Evolutionary conservation across 2,113 vertebrate species (phyloP).

Genomic region (Saccopteryx leptura): DNA sequence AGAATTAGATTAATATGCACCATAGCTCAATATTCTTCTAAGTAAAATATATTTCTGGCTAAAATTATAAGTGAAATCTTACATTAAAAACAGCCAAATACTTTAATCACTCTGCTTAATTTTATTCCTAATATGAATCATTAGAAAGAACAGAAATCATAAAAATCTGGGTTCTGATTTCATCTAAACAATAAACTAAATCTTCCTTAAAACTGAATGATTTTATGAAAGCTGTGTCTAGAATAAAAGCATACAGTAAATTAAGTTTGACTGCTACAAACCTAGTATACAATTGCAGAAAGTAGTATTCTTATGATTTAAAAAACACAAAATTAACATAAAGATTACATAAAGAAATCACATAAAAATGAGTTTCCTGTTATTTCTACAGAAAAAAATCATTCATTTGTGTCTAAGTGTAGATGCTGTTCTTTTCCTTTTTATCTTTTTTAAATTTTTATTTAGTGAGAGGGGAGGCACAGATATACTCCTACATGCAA

Average conservation of each 20-base stretch:
- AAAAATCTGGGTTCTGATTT: slow-evolving; percentile 52
- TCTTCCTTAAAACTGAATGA: not conserved
- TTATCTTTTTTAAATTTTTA: too few species aligned
- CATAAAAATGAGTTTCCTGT: not conserved
- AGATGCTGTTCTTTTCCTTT: not conserved
- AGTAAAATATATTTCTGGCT: slow-evolving; percentile 35
- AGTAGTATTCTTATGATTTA: not conserved
- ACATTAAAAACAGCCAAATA: not conserved
- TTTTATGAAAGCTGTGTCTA: not conserved
- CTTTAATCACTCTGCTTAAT: not conserved
- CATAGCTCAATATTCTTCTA: slow-evolving; percentile 10
- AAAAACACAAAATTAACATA: not conserved
- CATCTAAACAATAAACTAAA: not conserved
- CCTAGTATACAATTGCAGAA: slow-evolving; percentile 5
- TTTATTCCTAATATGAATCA: not conserved
- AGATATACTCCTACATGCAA: too few species aligned
- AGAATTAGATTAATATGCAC: not conserved
- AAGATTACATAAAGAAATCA: not conserved
- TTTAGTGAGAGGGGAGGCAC: too few species aligned
- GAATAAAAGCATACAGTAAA: not conserved
- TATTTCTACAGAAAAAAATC: not conserved
- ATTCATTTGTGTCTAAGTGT: not conserved
- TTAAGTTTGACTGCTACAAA: not conserved
- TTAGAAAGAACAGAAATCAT: not conserved
- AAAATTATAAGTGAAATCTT: slow-evolving; percentile 20